Evolutionary conservation across 2,888 invertebrate species (phyloP).

Genomic region (Listrodromus nycthemerus): DNA sequence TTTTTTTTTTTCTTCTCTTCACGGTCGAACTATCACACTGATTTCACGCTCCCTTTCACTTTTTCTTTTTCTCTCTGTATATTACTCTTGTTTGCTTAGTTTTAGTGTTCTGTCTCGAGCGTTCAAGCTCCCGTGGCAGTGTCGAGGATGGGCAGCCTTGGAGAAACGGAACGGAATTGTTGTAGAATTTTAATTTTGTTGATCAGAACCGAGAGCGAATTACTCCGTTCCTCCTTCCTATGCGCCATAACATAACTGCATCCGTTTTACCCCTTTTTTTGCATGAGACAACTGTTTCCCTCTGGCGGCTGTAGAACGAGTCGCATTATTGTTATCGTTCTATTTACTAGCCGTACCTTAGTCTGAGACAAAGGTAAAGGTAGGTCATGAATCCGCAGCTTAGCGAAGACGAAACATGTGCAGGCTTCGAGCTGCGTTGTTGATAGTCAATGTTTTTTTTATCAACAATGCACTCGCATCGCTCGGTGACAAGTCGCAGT

Average conservation of each 20-base stretch:
- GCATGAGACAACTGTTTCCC: background rate
- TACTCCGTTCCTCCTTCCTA: conserved; percentile 60
- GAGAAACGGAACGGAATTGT: background rate
- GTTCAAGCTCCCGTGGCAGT: conserved; percentile 4
- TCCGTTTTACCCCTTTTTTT: conserved; percentile 8
- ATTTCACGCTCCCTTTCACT: conserved; percentile 17
- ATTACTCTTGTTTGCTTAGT: background rate
- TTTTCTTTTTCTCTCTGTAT: background rate
- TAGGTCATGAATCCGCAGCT: background rate
- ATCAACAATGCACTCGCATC: conserved; percentile 71
- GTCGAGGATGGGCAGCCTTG: background rate
- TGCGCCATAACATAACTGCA: conserved; percentile 64
- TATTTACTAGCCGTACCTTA: background rate
- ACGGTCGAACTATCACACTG: conserved; percentile 3
- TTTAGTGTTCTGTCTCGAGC: conserved; percentile 1
- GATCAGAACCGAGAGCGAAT: conserved; percentile 17
- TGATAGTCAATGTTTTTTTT: conserved; percentile 37
- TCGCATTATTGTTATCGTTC: background rate
- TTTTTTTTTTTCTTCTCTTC: background rate
- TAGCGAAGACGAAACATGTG: conserved; percentile 47
- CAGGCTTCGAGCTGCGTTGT: conserved; percentile 21
- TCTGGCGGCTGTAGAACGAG: background rate
- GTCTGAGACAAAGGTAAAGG: background rate
- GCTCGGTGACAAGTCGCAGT: conserved; percentile 86
- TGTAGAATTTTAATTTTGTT: conserved; percentile 9